Evolutionary conservation across 1,140 invertebrate genomes (phyloP).

Genomic region (Leptoteleia sp.): DNA sequence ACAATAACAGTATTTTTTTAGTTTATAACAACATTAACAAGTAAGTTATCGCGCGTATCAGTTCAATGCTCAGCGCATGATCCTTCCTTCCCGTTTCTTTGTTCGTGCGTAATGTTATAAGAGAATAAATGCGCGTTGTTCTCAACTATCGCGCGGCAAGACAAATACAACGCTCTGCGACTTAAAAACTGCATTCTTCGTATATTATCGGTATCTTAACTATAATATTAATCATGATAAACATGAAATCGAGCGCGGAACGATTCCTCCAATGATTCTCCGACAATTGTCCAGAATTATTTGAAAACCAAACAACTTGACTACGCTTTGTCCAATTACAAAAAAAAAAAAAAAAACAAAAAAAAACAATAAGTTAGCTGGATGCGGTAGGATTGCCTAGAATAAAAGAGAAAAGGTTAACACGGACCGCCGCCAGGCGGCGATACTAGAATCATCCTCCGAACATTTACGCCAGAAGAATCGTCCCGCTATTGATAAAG

Average conservation of each 20-base stretch:
- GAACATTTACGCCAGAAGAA: constrained; percentile 41
- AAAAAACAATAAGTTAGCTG: constrained; percentile 7
- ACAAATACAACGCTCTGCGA: constrained; percentile 58
- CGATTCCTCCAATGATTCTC: constrained; percentile 27
- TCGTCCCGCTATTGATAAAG: constrained; percentile 43
- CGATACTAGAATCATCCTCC: constrained; percentile 33
- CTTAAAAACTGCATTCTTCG: constrained; percentile 37
- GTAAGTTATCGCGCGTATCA: constrained; percentile 78
- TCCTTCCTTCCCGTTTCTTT: constrained; percentile 60
- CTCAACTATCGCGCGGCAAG: constrained; percentile 60
- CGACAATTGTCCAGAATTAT: constrained; percentile 5
- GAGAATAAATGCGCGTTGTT: constrained; percentile 58
- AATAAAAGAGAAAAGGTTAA: too few species aligned
- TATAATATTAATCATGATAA: constrained; percentile 15
- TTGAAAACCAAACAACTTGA: constrained; percentile 14
- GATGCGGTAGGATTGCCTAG: not conserved
- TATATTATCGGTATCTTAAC: constrained; percentile 26
- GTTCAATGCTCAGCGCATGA: constrained; percentile 60
- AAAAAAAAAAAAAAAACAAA: constrained; percentile 7
- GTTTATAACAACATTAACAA: constrained; percentile 82
- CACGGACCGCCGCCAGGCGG: too few species aligned
- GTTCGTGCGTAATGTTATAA: constrained; percentile 55
- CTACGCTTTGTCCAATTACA: constrained; percentile 8
- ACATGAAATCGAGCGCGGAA: constrained; percentile 37
- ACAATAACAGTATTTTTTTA: constrained; percentile 82